A percentile compares a stretch with the other conserved stretches of the same genome.
Conservation (phyloP, 2,113 vertebrate species). For the Hydropotes inermis region DNA sequence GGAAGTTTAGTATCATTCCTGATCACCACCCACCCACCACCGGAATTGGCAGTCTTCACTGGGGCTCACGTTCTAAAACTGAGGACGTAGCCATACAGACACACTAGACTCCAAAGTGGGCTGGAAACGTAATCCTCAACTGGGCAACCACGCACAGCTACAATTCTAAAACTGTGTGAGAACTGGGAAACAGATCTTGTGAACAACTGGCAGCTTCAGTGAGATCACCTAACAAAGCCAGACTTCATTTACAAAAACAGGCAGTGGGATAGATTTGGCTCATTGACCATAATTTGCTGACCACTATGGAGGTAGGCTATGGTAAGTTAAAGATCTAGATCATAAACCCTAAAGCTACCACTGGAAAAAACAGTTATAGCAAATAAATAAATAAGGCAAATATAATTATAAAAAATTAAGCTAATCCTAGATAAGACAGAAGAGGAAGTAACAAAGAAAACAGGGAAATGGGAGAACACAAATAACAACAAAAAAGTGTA, state of each 20-base stretch:
- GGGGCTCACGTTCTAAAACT: not conserved
- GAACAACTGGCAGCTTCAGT: not conserved
- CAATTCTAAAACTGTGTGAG: not conserved
- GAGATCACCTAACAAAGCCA: not conserved
- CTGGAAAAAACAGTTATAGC: not conserved
- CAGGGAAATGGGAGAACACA: not conserved
- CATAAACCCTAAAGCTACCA: not conserved
- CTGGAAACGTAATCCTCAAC: not conserved
- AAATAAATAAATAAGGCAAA: not conserved
- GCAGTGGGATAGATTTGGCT: not conserved
- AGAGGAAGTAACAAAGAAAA: not conserved
- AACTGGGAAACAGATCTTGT: not conserved
- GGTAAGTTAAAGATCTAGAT: not conserved
- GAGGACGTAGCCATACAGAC: not conserved
- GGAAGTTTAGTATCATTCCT: not conserved
- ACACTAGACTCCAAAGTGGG: not conserved
- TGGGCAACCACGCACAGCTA: not conserved
- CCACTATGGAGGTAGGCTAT: not conserved
- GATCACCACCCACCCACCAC: not conserved
- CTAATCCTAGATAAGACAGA: not conserved
- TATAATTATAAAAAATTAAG: not conserved
- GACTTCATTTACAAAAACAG: not conserved
- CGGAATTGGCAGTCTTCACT: not conserved
- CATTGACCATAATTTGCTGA: not conserved
- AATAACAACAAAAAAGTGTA: not conserved